phyloP scores from a whole-genome alignment of 2,888 invertebrate species.

The Microplitis deprimator region DNA sequence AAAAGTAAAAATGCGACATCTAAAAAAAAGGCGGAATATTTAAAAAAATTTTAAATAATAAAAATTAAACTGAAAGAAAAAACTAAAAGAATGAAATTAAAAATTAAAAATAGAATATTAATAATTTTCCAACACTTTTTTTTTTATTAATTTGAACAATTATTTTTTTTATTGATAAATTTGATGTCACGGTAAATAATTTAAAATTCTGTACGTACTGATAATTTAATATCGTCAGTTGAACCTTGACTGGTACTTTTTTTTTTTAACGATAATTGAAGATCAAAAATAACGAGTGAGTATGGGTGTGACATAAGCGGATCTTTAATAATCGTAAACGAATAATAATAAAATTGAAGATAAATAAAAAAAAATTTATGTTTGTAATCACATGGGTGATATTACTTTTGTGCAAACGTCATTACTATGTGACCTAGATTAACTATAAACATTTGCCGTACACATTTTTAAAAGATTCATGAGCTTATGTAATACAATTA shows the following conservation, averaged over 20 bases:
- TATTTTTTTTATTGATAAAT: conserved; percentile 10
- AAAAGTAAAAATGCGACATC: too few relatives aligned
- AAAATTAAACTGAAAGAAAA: too few relatives aligned
- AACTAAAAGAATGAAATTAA: too few relatives aligned
- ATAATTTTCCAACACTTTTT: neutral
- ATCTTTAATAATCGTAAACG: conserved; percentile 16
- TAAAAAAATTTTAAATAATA: too few relatives aligned
- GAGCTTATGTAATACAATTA: neutral
- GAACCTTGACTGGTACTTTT: conserved; percentile 16
- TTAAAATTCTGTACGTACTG: neutral
- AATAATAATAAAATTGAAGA: conserved; percentile 6
- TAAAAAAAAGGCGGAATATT: too few relatives aligned
- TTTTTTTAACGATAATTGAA: conserved; percentile 20
- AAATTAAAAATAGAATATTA: too few relatives aligned
- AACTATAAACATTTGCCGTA: conserved; percentile 40
- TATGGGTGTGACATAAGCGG: conserved; percentile 27
- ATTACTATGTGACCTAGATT: conserved; percentile 35
- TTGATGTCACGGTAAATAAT: neutral
- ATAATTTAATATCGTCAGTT: conserved; percentile 16
- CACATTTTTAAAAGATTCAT: conserved; percentile 6
- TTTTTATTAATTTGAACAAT: neutral
- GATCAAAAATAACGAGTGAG: conserved; percentile 22
- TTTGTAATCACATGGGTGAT: conserved; percentile 26
- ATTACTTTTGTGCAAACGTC: conserved; percentile 32
- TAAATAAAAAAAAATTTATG: neutral